Conservation (phyloP, 2,797 vertebrate genomes). For the Apodemus agrarius region DNA sequence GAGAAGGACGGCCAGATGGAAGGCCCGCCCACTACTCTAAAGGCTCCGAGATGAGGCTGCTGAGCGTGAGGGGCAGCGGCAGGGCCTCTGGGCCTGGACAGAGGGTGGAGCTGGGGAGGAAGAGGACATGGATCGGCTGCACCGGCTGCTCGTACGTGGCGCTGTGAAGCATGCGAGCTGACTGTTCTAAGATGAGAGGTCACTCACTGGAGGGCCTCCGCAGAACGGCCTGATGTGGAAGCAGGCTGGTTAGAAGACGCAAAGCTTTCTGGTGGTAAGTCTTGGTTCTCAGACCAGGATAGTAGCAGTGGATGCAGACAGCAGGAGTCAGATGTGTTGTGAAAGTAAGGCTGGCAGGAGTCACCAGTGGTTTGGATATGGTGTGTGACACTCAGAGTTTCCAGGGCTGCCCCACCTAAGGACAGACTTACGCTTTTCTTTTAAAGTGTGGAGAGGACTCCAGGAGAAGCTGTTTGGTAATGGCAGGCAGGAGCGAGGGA, state of each 20-base stretch:
- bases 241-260: not conserved
- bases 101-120: not conserved
- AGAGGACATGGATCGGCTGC: not conserved
- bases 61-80: not conserved
- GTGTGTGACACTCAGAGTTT: not conserved
- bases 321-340: not conserved
- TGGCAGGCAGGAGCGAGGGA: not conserved
- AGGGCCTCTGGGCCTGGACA: not conserved
- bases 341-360: not conserved
- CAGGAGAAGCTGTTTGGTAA: not conserved
- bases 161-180: not conserved
- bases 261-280: not conserved
- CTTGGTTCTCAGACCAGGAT: not conserved
- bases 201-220: not conserved
- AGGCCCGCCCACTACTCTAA: not conserved
- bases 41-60: not conserved
- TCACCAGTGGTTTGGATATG: not conserved
- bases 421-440: not conserved
- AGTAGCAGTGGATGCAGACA: not conserved
- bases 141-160: accelerated
- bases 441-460: not conserved
- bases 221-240: not conserved
- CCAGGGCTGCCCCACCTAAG: not conserved
- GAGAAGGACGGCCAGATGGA: not conserved
- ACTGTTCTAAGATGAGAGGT: not conserved